phyloP scores from a whole-genome alignment of 2,113 vertebrate genomes.

The Thamnaconus septentrionalis region DNA sequence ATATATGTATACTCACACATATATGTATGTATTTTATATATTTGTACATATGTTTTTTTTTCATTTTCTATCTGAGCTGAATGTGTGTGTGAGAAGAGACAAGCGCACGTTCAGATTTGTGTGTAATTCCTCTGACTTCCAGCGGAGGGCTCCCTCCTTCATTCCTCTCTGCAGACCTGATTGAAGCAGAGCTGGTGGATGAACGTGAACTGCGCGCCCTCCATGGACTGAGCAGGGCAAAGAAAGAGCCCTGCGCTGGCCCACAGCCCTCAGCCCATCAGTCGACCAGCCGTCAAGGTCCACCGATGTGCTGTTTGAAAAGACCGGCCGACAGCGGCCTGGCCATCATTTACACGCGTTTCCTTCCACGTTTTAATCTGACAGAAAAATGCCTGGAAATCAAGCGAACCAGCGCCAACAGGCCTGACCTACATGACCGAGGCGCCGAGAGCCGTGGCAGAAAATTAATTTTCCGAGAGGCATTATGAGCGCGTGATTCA shows the following conservation, averaged over 20 bases:
- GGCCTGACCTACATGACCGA: constrained; percentile 68
- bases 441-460: constrained; percentile 14
- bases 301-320: constrained; percentile 12
- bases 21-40: too few relatives aligned
- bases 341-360: constrained; percentile 17
- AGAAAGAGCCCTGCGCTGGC: too few relatives aligned
- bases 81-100: not conserved
- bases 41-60: too few relatives aligned
- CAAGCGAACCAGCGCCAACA: constrained; percentile 29
- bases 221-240: too few relatives aligned
- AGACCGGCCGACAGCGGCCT: constrained; percentile 6
- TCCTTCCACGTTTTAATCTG: constrained; percentile 21
- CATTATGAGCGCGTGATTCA: constrained; percentile 63
- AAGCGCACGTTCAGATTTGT: not conserved
- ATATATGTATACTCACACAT: too few relatives aligned
- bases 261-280: too few relatives aligned
- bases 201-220: not conserved
- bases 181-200: constrained; percentile 3
- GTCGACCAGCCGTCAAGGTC: too few relatives aligned
- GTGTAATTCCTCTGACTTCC: constrained; percentile 39
- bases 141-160: constrained; percentile 58
- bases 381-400: constrained; percentile 47
- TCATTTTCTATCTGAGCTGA: not conserved
- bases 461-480: constrained; percentile 73
- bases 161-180: constrained; percentile 24